Percentiles rank a stretch among this genome's conserved stretches.
Conservation (phyloP, 2,888 invertebrate species). For the Chrysolina haemoptera region DNA sequence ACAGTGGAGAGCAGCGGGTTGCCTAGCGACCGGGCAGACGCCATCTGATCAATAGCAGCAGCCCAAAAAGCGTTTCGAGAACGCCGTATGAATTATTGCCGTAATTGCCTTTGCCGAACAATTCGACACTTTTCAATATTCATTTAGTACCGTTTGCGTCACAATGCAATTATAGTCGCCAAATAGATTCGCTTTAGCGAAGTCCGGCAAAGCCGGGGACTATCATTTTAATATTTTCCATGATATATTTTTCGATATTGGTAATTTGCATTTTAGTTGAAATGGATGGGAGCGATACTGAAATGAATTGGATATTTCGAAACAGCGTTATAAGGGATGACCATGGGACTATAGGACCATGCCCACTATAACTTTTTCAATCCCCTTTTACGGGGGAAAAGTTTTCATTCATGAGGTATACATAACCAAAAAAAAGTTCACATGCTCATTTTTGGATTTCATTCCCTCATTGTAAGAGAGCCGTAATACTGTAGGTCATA, state of each 20-base stretch:
- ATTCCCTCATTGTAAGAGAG: too few species aligned
- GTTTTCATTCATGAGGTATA: too few species aligned
- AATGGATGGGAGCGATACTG: background rate
- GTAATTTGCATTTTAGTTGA: constrained; percentile 3
- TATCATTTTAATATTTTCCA: constrained; percentile 8
- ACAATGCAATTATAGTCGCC: constrained; percentile 3
- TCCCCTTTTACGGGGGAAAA: too few species aligned
- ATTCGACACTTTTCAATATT: constrained; percentile 21
- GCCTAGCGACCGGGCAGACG: constrained; percentile 66
- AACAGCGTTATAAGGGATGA: too few species aligned
- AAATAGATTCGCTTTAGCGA: constrained; percentile 16
- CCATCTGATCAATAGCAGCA: constrained; percentile 64
- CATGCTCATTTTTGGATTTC: too few species aligned
- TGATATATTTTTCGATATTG: background rate
- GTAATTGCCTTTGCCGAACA: constrained; percentile 11
- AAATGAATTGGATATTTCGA: background rate
- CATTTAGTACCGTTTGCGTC: constrained; percentile 12
- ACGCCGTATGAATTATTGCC: constrained; percentile 17
- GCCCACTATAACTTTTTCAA: too few species aligned
- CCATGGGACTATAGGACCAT: too few species aligned
- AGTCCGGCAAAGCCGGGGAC: background rate
- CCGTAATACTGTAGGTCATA: too few species aligned
- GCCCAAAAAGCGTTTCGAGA: constrained; percentile 8
- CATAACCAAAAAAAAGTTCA: too few species aligned
- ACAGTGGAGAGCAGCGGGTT: constrained; percentile 54